Base-by-base conservation (phyloP, 1,140 invertebrate genomes). In the Aphidius ervi region DNA sequence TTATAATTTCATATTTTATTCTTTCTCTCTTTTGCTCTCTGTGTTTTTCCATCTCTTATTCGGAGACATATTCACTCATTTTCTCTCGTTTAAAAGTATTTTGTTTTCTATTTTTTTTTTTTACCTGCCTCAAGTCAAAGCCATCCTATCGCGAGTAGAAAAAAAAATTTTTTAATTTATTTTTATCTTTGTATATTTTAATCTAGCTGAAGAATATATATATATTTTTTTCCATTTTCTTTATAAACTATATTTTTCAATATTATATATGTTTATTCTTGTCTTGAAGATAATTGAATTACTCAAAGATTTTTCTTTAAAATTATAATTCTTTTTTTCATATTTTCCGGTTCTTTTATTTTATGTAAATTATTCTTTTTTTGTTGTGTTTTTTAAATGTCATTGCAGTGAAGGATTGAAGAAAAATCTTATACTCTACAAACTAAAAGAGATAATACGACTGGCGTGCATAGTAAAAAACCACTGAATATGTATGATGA, bases 401-500 rank as follows among this genome's bases (percentile, higher is more conserved):
- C 20, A 6, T 9, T 37, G 10, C n/a, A 58, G 4, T 7, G n/a
- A 42, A 10, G 23, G 8, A 53, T 52, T 52, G 50, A 46, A 54
- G 59, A 43, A 10, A 40, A 54, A 37, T 56, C 50, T 58, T 56
- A 58, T 56, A 53, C 54, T 41, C 42, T 31, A 49, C 55, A 16
- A 39, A 45, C 45, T 40, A n/a, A 60, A 45, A 49, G 49, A 65
- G 60, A 57, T 62, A 53, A 59, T 43, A 40, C 54, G 58, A 46
- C 53, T 48, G 20, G 47, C 41, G 60, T 49, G 23, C 53, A 48
- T 20, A 45, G 20, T 23, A 46, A 54, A 58, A 39, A 58, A 39
- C 40, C 39, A n/a, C 52, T 65, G 63, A 65, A 65, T 65, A 65
- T 65, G 57, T 59, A 65, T 65, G 53, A 60, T 65, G 60, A 65